Evolutionary conservation across 2,797 vertebrate genomes (phyloP).

Genomic region (Sebastes wilsoni): DNA sequence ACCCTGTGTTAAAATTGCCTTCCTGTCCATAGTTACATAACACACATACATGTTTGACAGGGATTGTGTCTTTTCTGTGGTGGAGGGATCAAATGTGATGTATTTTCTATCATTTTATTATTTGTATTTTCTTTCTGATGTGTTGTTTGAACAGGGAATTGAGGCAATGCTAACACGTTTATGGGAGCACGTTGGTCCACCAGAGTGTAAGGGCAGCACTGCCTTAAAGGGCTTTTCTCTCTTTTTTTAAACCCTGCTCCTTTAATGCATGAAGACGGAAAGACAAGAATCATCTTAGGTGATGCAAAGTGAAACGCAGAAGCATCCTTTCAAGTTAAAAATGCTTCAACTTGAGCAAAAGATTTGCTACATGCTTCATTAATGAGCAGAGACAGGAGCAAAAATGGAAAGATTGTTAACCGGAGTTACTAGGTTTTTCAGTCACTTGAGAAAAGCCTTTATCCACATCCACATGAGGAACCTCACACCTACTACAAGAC

Average conservation of each 20-base stretch:
- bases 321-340: background rate
- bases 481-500: background rate
- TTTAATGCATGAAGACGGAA: background rate
- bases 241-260: background rate
- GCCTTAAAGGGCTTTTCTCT: background rate
- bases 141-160: background rate
- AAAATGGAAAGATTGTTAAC: background rate
- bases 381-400: background rate
- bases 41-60: background rate
- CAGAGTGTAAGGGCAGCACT: background rate
- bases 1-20: background rate
- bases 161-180: background rate
- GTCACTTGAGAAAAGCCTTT: background rate
- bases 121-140: background rate
- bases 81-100: background rate
- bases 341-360: background rate
- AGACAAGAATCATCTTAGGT: background rate
- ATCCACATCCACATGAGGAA: background rate
- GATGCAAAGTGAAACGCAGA: background rate
- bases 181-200: background rate
- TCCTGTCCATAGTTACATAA: background rate
- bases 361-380: background rate
- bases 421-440: background rate
- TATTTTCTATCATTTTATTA: background rate
- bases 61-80: background rate